Evolutionary conservation across 2,888 invertebrate species (phyloP), one percentile per base, ranked within the genome.

Genomic region (Boloria euphrosyne): DNA sequence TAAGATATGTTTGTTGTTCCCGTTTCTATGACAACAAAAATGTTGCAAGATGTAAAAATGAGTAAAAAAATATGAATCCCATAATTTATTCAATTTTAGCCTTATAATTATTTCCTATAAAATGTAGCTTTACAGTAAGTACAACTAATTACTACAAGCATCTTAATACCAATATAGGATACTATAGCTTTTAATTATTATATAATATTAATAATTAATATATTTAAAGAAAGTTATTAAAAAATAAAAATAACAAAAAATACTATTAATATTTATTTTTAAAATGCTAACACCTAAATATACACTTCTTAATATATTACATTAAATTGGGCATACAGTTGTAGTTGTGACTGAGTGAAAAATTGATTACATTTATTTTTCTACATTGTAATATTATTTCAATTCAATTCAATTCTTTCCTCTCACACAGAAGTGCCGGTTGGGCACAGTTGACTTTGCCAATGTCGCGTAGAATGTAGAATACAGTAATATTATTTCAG

Each of bases 1-100:
- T 22, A 3, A 51, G 17, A 50, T 31, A 47, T 46, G 38, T 59
- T 67, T 59, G 6, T 46, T 18, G 16, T 49, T 62, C 2, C 10
- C 49, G 81, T 85, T 75, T 67, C 80, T 71, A 82, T 83, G 75
- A 71, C 73, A 82, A 83, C 80, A 7, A 44, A 58, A 31, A 60
- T 43, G 50, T 60, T 60, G 38, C 51, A 13, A 50, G 38, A 44
- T 44, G 6, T 38, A 38, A 38, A 38, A 10, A 38, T 10, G 31
- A 38, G 31, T 38, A 38, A 10, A 38, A 38, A 10, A 38, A 38
- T 10, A 38, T 38, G 0, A 38, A 38, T 38, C 7, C 10, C 31
- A 31, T n/a, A 31, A 31, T 31, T 16, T 27, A 31, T 52, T n/a
- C n/a, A 16, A 52, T 31, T 31, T 31, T 7, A 10, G 31, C 31